Evolutionary conservation across 2,797 vertebrate species (phyloP).

Genomic region (Pseudochirops corinnae): DNA sequence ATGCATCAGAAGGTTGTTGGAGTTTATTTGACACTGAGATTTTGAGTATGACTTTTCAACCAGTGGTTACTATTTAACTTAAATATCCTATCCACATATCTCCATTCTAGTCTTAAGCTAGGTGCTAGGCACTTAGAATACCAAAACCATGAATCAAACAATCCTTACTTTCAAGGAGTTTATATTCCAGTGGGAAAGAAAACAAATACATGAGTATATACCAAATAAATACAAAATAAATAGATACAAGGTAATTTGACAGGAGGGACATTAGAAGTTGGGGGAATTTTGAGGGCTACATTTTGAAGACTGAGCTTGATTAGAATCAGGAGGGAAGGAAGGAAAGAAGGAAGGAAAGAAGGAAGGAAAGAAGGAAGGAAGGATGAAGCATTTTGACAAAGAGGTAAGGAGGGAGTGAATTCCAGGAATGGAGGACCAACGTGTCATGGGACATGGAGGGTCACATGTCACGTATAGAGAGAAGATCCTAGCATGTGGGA

Average conservation of each 20-base stretch:
- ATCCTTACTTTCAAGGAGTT: constrained; percentile 42
- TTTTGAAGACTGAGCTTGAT: not conserved
- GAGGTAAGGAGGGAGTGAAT: not conserved
- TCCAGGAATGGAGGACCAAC: not conserved
- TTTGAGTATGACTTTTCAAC: too few relatives aligned
- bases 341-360: too few relatives aligned
- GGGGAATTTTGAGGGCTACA: not conserved
- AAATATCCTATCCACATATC: too few relatives aligned
- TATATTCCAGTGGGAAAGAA: not conserved
- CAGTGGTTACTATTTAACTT: too few relatives aligned
- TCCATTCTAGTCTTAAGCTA: too few relatives aligned
- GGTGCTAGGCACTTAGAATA: not conserved
- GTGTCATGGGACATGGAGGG: not conserved
- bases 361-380: too few relatives aligned
- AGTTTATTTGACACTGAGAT: too few relatives aligned
- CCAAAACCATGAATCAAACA: constrained; percentile 31
- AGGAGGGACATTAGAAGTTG: not conserved
- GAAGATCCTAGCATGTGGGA: not conserved
- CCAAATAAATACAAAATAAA: not conserved
- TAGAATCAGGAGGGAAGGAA: not conserved
- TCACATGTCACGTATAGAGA: not conserved
- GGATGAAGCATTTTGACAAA: not conserved
- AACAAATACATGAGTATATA: not conserved
- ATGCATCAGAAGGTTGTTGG: too few relatives aligned
- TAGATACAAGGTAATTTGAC: not conserved